Base-by-base conservation (phyloP, 2,113 vertebrate species). In the Murina feae region DNA sequence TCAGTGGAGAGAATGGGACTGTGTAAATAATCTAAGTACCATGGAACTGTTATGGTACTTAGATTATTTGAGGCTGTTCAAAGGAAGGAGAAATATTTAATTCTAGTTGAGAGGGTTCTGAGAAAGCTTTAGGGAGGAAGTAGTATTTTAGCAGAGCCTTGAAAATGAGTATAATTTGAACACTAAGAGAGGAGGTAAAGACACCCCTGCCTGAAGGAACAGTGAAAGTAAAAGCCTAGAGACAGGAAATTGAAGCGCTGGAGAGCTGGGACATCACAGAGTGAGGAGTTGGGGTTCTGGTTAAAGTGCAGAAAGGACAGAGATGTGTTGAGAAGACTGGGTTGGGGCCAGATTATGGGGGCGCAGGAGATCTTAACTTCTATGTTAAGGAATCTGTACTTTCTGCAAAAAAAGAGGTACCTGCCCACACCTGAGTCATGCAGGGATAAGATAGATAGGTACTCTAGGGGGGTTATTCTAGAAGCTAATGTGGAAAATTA, bases 11-110 rank as follows among this genome's bases (percentile, higher is more conserved):
- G 32, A 13, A 89, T 32, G 39, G 42, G 89, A 60, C 53, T 91
- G 17, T 87, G 11, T 92, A 80, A 92, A 85, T 82, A 90, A 60
- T 75, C 51, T 72, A 92, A 95, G 17, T 88, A 30, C 20, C 14
- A 75, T 72, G 81, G 30, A 66, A 65, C 14, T 28, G 0, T 53
- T 89, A 53, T 3, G 13, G 12, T 35, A 88, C 78, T 88, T 92
- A 60, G 72, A 55, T 76, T 63, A 81, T 84, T 75, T 76, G 25
- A 68, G n/a, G 23, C 28, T 82, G 9, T 86, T 91, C 80, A 66
- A 87, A 96, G 30, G 74, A 95, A 89, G 21, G 58, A 68, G 39
- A 90, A 76, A 65, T 47, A 49, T 5, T 69, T 90, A 37, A 83
- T 87, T 93, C 53, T 82, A 74, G 69, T n/a, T 79, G 51, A 78